Evolutionary conservation across 2,888 invertebrate species (phyloP), one percentile per base, ranked within the genome.

Genomic region (Drosophila putrida): DNA sequence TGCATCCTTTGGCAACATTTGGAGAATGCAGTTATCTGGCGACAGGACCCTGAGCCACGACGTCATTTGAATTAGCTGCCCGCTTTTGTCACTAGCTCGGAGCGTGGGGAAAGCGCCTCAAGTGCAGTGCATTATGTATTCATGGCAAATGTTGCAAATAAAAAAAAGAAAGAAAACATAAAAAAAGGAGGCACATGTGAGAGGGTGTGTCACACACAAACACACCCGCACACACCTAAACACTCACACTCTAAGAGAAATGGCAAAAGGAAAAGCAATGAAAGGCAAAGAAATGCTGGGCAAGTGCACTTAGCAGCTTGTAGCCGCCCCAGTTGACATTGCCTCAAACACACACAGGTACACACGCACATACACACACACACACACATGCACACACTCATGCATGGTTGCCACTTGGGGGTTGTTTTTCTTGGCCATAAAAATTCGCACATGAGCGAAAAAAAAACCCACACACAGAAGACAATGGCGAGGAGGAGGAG

Each of bases 221-320:
- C 38, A 8, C 38, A 15, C 39, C 8, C 15, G 13, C 35, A 41
- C 44, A 38, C 33, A 20, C 55, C 15, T 31, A 39, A 31, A 41
- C 27, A 46, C 53, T 36, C 33, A 55, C 47, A 38, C 36, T n/a
- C 35, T 11, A 35, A 36, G 57, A 54, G 60, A 72, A 77, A 71
- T 71, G 62, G 44, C 66, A 65, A 76, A 75, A 76, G 69, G 63
- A 74, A 67, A 68, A 58, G 58, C 61, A 75, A 74, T 74, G 75
- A 74, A 75, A 75, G 50, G 68, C 62, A 80, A 78, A 71, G 88
- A 83, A 85, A 85, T 69, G 75, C 77, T 85, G 83, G 83, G 83
- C 88, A 83, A 83, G 83, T 88, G 83, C 83, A 88, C 88, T 85
- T 88, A 83, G 88, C 88, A 75, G 88, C 82, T 77, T 75, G 82